phyloP scores from a whole-genome alignment of 2,797 vertebrate genomes.

The Cercopithecus hamlyni region DNA sequence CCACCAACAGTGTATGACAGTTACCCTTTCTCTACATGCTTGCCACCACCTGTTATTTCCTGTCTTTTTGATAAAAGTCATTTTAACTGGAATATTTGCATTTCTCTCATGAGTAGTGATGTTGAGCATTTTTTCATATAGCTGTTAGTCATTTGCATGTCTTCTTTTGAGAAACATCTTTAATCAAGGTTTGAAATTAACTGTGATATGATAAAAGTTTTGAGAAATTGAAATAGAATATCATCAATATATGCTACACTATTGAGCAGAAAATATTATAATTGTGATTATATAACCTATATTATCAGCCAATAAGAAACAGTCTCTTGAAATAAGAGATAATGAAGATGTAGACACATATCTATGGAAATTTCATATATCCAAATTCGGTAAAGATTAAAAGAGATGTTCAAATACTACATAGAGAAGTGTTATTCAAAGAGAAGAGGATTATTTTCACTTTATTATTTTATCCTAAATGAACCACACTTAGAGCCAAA shows the following conservation, averaged over 20 bases:
- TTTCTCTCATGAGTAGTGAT: background rate
- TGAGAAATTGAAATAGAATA: background rate
- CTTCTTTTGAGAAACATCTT: background rate
- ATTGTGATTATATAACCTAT: background rate
- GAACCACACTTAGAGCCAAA: background rate
- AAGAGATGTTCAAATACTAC: background rate
- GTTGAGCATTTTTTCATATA: background rate
- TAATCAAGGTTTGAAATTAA: constrained; percentile 43
- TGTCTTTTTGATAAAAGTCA: background rate
- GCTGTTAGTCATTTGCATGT: background rate
- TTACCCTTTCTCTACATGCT: background rate
- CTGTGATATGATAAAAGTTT: background rate
- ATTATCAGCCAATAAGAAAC: background rate
- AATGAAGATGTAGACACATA: background rate
- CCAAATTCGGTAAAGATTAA: background rate
- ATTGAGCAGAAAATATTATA: background rate
- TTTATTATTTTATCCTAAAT: background rate
- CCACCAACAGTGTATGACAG: background rate
- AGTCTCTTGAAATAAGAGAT: background rate
- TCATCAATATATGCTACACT: background rate
- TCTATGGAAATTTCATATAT: background rate
- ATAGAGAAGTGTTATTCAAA: background rate
- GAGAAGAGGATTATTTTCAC: background rate
- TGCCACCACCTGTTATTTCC: background rate
- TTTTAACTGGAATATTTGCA: background rate